A percentile compares a stretch with the other conserved stretches of the same genome.
Conservation (phyloP, 1,140 invertebrate genomes). For the Diploscapter pachys region DNA sequence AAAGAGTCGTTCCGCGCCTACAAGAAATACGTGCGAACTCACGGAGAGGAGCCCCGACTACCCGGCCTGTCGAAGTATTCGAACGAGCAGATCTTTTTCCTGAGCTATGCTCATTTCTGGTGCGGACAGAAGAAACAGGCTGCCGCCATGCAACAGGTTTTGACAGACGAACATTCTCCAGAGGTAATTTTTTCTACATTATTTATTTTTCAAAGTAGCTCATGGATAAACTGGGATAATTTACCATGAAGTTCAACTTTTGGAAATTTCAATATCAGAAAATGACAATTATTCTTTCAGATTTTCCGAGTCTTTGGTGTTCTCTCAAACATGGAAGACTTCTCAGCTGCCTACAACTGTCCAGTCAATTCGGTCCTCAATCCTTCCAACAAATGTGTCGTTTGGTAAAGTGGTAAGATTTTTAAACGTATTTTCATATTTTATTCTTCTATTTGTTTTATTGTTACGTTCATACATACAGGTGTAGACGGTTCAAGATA, state of each 20-base stretch:
- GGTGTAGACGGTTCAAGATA: too few species aligned
- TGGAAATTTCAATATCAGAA: background rate
- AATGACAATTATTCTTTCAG: background rate
- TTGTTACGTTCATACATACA: too few species aligned
- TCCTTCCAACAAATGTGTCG: slow-evolving; percentile 30
- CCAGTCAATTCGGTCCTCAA: slow-evolving; percentile 36
- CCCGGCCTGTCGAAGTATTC: slow-evolving; percentile 38
- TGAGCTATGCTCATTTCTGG: slow-evolving; percentile 58
- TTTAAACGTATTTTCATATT: slow-evolving; percentile 11
- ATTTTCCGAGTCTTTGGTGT: slow-evolving; percentile 61
- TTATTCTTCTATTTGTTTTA: too few species aligned
- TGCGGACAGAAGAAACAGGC: slow-evolving; percentile 27
- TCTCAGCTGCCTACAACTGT: slow-evolving; percentile 47
- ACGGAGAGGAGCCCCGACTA: slow-evolving; percentile 37
- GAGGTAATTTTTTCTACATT: slow-evolving; percentile 58
- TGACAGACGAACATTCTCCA: slow-evolving; percentile 76
- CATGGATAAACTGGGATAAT: background rate
- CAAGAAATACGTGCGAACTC: slow-evolving; percentile 45
- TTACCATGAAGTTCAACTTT: background rate
- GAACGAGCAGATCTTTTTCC: slow-evolving; percentile 59
- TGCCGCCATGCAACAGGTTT: slow-evolving; percentile 63
- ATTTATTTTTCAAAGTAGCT: background rate
- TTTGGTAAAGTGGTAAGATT: slow-evolving; percentile 36
- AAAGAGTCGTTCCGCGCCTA: slow-evolving; percentile 60
- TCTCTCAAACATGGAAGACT: slow-evolving; percentile 47